Evolutionary conservation across 2,888 invertebrate genomes (phyloP).

Genomic region (Magallana nippona): DNA sequence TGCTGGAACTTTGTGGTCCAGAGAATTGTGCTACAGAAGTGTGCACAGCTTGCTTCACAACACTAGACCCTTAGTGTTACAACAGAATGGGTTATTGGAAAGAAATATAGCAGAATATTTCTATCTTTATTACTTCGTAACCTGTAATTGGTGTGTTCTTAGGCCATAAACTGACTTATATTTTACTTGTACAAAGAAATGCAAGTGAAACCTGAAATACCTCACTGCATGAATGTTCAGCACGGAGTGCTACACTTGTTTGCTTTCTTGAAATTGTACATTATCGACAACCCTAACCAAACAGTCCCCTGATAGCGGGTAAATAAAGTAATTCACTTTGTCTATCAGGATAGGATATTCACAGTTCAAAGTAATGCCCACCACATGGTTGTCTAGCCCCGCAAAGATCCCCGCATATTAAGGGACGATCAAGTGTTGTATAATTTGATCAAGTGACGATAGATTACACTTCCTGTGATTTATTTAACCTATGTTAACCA

Average conservation of each 20-base stretch:
- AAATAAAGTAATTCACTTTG: conserved; percentile 3
- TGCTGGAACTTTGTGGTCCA: no score
- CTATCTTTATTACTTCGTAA: no score
- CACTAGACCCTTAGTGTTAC: no score
- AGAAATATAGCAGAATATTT: no score
- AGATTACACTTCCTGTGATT: neutral
- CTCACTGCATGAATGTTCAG: neutral
- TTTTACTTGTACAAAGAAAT: neutral
- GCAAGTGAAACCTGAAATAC: neutral
- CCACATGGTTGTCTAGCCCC: neutral
- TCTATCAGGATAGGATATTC: neutral
- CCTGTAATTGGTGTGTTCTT: no score
- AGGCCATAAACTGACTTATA: neutral
- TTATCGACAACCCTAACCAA: conserved; percentile 5
- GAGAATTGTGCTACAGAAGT: no score
- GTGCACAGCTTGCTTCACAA: no score
- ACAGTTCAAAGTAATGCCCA: neutral
- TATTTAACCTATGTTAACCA: neutral
- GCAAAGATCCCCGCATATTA: neutral
- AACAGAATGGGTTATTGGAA: no score
- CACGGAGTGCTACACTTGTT: neutral
- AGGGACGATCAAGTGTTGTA: conserved; percentile 4
- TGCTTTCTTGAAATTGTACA: neutral
- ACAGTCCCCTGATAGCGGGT: neutral
- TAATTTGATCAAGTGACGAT: conserved; percentile 21